Evolutionary conservation across 2,797 vertebrate species (phyloP).

Genomic region (Danio kyathit): DNA sequence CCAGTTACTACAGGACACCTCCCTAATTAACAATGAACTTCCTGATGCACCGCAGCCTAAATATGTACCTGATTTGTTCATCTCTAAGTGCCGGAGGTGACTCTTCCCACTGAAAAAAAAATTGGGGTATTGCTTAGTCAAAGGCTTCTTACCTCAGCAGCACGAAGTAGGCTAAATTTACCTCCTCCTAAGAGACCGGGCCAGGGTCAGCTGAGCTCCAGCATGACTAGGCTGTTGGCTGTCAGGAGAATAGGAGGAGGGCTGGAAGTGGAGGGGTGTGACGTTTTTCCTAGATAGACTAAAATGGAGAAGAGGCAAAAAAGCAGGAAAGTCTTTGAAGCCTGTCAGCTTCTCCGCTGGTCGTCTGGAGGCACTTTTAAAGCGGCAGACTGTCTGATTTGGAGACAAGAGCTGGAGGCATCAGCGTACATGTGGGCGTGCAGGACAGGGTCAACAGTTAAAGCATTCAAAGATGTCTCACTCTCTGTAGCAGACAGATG

Average conservation of each 20-base stretch:
- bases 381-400: constrained; percentile 21
- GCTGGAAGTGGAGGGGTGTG: constrained; percentile 14
- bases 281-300: constrained; percentile 33
- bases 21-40: constrained; percentile 4
- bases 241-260: constrained; percentile 10
- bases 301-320: constrained; percentile 20
- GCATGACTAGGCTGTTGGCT: constrained; percentile 56
- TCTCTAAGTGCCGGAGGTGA: constrained; percentile 14
- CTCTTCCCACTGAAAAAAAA: constrained; percentile 18
- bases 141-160: constrained; percentile 45
- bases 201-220: constrained; percentile 60
- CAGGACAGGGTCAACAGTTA: constrained; percentile 46
- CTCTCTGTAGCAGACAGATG: constrained; percentile 18
- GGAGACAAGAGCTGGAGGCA: constrained; percentile 30
- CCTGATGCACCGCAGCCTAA: constrained; percentile 23
- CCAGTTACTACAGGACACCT: constrained; percentile 12
- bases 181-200: constrained; percentile 36
- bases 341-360: background rate
- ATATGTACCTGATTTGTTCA: constrained; percentile 14
- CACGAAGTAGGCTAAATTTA: constrained; percentile 55
- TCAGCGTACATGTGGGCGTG: constrained; percentile 16
- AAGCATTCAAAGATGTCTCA: constrained; percentile 45
- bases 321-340: constrained; percentile 26
- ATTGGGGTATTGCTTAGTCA: constrained; percentile 46
- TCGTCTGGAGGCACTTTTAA: constrained; percentile 27